Evolutionary conservation across 2,797 vertebrate species (phyloP).

Genomic region (Rhincodon typus): DNA sequence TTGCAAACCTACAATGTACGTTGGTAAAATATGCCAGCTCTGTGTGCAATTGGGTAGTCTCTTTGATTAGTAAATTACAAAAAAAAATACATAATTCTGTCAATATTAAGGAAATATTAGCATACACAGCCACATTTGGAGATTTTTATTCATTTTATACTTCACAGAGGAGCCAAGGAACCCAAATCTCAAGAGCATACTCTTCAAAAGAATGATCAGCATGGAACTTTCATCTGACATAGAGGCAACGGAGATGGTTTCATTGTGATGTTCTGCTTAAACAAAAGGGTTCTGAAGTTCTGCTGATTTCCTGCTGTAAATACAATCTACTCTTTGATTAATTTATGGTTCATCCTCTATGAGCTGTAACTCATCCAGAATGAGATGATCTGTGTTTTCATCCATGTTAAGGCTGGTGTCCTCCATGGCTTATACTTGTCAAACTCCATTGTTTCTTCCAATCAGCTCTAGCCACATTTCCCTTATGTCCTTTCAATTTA

Average conservation of each 20-base stretch:
- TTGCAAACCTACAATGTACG: neutral
- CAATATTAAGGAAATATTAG: neutral
- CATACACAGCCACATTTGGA: neutral
- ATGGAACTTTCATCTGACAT: neutral
- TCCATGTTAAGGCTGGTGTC: neutral
- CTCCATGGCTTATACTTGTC: neutral
- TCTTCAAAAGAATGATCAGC: neutral
- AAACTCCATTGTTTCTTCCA: neutral
- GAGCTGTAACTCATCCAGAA: neutral
- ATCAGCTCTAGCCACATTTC: neutral
- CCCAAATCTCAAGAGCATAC: neutral
- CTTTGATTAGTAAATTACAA: neutral
- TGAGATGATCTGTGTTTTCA: neutral
- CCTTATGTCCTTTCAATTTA: neutral
- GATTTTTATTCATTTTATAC: neutral
- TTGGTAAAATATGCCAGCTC: neutral
- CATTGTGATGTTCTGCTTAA: neutral
- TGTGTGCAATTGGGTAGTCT: neutral
- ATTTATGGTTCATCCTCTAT: neutral
- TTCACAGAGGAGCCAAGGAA: neutral
- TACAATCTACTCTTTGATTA: neutral
- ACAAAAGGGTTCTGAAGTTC: neutral
- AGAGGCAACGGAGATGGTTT: neutral
- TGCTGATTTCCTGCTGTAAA: neutral
- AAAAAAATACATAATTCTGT: neutral